Percentiles rank a stretch among this genome's conserved stretches.
These are phyloP conservation scores for Augochlorella aurata DNA, from an alignment of 2,888 invertebrate species.

Conservation along the genomic window DNA sequence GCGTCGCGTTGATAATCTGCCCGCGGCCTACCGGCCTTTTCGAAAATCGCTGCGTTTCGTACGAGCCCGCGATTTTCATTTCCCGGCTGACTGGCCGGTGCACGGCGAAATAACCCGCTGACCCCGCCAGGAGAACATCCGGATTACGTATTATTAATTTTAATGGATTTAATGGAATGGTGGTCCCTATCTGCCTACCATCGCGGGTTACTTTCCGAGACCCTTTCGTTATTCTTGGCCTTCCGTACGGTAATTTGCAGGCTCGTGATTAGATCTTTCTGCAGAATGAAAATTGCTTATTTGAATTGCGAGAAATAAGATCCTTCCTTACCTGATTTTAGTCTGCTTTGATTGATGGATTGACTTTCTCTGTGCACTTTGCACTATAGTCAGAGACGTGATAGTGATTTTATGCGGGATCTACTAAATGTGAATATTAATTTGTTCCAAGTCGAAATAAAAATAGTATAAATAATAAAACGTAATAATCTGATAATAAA, in stretches of 20 bases:
- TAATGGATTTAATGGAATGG: constrained; percentile 59
- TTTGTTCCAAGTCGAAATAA: too few species aligned
- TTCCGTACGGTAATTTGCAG: neutral
- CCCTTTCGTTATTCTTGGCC: neutral
- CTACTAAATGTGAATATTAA: too few species aligned
- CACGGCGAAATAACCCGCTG: constrained; percentile 48
- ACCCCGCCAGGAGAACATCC: constrained; percentile 36
- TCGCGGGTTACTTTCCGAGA: neutral
- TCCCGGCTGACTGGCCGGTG: constrained; percentile 2
- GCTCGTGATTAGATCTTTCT: too few species aligned
- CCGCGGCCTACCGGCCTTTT: constrained; percentile 35
- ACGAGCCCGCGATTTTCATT: constrained; percentile 55
- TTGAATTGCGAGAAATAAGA: too few species aligned
- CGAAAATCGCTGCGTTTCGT: constrained; percentile 56
- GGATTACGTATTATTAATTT: constrained; percentile 65
- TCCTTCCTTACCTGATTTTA: too few species aligned
- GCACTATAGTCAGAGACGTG: too few species aligned
- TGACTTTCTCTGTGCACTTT: too few species aligned
- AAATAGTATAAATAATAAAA: too few species aligned
- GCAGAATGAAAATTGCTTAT: too few species aligned
- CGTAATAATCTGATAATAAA: too few species aligned
- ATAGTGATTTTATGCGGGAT: too few species aligned
- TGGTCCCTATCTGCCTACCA: neutral
- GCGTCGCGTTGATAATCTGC: constrained; percentile 47
- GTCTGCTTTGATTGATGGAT: too few species aligned